Conservation (phyloP, 2,797 vertebrate genomes). For the Pelochelys cantorii region DNA sequence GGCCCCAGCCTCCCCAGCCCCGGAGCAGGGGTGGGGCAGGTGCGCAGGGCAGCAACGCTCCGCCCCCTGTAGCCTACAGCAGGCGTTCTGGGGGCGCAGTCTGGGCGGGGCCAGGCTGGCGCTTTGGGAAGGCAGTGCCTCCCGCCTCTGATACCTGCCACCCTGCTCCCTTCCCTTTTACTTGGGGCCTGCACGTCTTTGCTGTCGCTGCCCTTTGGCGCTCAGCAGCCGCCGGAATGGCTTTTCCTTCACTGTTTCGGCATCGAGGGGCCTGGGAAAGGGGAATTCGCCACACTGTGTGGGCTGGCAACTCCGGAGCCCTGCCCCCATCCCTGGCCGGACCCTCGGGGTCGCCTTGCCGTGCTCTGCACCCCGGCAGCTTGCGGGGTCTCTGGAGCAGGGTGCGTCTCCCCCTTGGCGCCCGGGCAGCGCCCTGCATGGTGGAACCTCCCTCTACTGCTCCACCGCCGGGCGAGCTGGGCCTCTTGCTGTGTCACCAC, state of each 20-base stretch:
- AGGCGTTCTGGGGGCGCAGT: too few species aligned
- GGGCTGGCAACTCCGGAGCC: background rate
- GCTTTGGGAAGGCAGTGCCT: background rate
- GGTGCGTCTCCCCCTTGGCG: background rate
- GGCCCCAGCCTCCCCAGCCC: background rate
- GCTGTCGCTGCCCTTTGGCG: too few species aligned
- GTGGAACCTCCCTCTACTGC: too few species aligned
- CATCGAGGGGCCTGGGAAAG: background rate
- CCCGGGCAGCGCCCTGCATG: too few species aligned
- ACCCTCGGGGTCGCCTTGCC: background rate
- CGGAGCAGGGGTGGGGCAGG: background rate
- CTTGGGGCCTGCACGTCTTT: too few species aligned
- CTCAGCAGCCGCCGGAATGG: background rate
- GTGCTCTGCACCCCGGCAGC: background rate
- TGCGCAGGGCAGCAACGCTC: too few species aligned
- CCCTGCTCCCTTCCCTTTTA: too few species aligned
- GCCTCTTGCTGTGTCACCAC: too few species aligned
- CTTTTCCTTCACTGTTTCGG: background rate
- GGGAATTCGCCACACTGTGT: background rate
- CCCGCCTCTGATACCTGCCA: too few species aligned
- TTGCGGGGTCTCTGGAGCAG: background rate
- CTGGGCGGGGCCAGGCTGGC: too few species aligned
- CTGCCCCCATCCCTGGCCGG: background rate
- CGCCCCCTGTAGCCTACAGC: too few species aligned
- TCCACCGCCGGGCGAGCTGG: too few species aligned